phyloP scores from a whole-genome alignment of 2,113 vertebrate species.

The Oostethus manadensis region DNA sequence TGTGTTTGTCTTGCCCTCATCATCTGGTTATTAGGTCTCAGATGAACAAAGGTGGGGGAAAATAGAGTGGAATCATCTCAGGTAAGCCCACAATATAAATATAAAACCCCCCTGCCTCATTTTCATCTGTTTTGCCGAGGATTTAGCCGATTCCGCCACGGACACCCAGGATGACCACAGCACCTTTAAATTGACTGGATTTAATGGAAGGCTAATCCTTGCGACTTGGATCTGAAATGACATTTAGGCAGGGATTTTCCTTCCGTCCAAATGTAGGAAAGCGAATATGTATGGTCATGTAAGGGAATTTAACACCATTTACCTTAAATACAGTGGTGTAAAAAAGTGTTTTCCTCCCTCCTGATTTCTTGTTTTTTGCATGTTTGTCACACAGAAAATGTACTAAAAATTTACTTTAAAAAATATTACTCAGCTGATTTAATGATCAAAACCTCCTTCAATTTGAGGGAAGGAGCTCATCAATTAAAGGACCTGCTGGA shows the following conservation, averaged over 20 bases:
- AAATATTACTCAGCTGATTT: no score
- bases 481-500: no score
- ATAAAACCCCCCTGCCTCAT: constrained; percentile 30
- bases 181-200: constrained; percentile 57
- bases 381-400: no score
- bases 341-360: no score
- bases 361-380: no score
- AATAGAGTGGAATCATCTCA: constrained; percentile 20
- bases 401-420: no score
- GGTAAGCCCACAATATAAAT: constrained; percentile 38
- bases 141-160: constrained; percentile 33
- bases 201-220: constrained; percentile 83
- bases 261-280: no score
- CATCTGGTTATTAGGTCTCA: constrained; percentile 3
- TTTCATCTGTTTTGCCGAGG: constrained; percentile 32
- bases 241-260: constrained; percentile 65
- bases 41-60: neutral
- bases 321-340: no score
- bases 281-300: no score
- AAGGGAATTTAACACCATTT: no score
- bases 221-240: constrained; percentile 80
- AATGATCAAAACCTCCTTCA: no score
- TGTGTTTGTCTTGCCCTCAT: neutral
- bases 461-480: no score
- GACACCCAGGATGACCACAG: constrained; percentile 56